Evolutionary conservation across 2,797 vertebrate genomes (phyloP).

Genomic region (Chaenodraco wilsoni): DNA sequence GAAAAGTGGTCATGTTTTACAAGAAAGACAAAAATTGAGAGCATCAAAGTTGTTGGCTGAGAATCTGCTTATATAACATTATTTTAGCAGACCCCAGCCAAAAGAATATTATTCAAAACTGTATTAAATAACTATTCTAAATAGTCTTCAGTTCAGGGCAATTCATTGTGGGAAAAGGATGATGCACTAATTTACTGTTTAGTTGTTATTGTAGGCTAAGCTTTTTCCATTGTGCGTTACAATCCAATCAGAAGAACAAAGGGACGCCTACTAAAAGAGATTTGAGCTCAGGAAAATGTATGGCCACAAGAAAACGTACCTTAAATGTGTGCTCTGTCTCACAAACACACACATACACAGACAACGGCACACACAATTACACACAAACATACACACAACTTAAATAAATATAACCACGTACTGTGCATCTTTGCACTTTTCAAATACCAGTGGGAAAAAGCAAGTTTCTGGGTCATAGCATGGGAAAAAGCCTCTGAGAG

Average conservation of each 20-base stretch:
- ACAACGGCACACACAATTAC: slow-evolving; percentile 11
- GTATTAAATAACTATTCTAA: slow-evolving; percentile 26
- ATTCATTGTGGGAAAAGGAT: slow-evolving; percentile 44
- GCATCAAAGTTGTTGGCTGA: slow-evolving; percentile 35
- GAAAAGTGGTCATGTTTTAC: slow-evolving; percentile 61
- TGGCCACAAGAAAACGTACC: slow-evolving; percentile 45
- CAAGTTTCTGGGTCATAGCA: slow-evolving; percentile 62
- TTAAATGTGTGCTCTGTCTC: slow-evolving; percentile 40
- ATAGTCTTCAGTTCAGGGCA: slow-evolving; percentile 26
- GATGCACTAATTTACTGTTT: slow-evolving; percentile 60
- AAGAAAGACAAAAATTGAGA: slow-evolving; percentile 37
- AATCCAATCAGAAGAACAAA: slow-evolving; percentile 70
- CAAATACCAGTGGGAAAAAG: slow-evolving; percentile 56
- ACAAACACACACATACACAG: slow-evolving; percentile 1
- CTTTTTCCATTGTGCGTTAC: slow-evolving; percentile 63
- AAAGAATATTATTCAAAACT: slow-evolving; percentile 19
- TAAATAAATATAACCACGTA: slow-evolving; percentile 47
- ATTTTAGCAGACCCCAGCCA: slow-evolving; percentile 21
- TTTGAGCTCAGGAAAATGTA: slow-evolving; percentile 55
- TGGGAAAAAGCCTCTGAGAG: slow-evolving; percentile 33
- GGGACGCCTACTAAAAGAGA: slow-evolving; percentile 42
- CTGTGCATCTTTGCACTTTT: slow-evolving; percentile 60
- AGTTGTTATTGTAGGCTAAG: slow-evolving; percentile 58
- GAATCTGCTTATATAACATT: slow-evolving; percentile 38
- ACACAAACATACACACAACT: slow-evolving; percentile 22